These are phyloP conservation scores for Brenthis hecate DNA, from an alignment of 2,888 invertebrate species.

Conservation along the genomic window DNA sequence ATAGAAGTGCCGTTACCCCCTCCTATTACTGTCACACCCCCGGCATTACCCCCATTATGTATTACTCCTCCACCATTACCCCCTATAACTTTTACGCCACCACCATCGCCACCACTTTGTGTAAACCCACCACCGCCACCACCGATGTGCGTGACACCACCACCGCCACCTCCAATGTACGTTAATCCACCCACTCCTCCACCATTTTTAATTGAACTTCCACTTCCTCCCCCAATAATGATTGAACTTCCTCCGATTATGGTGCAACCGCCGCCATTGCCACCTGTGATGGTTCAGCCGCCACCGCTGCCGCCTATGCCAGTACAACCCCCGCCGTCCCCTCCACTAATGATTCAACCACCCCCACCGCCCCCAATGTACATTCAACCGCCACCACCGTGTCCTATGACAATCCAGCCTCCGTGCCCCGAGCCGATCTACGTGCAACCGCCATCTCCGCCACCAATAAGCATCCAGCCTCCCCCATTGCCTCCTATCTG, in stretches of 20 bases:
- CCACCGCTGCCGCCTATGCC: slow-evolving; percentile 68
- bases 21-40: slow-evolving; percentile 54
- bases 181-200: slow-evolving; percentile 45
- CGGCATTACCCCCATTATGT: slow-evolving; percentile 63
- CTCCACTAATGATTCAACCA: slow-evolving; percentile 70
- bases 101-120: slow-evolving; percentile 59
- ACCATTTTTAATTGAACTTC: slow-evolving; percentile 30
- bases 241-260: slow-evolving; percentile 60
- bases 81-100: slow-evolving; percentile 64
- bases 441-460: slow-evolving; percentile 64
- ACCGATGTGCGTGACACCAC: slow-evolving; percentile 63
- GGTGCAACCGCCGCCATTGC: slow-evolving; percentile 67
- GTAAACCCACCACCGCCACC: slow-evolving; percentile 53
- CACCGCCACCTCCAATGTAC: slow-evolving; percentile 52
- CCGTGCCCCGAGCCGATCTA: slow-evolving; percentile 64
- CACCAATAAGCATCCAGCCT: slow-evolving; percentile 64
- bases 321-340: slow-evolving; percentile 64
- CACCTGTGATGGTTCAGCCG: slow-evolving; percentile 65
- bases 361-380: slow-evolving; percentile 60
- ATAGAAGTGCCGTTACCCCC: slow-evolving; percentile 62
- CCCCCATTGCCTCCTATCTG: slow-evolving; percentile 64
- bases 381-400: slow-evolving; percentile 62
- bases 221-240: slow-evolving; percentile 46
- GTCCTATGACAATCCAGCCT: slow-evolving; percentile 65
- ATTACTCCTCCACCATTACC: slow-evolving; percentile 63